Conservation (phyloP, 2,113 vertebrate species). For the Willisornis vidua region DNA sequence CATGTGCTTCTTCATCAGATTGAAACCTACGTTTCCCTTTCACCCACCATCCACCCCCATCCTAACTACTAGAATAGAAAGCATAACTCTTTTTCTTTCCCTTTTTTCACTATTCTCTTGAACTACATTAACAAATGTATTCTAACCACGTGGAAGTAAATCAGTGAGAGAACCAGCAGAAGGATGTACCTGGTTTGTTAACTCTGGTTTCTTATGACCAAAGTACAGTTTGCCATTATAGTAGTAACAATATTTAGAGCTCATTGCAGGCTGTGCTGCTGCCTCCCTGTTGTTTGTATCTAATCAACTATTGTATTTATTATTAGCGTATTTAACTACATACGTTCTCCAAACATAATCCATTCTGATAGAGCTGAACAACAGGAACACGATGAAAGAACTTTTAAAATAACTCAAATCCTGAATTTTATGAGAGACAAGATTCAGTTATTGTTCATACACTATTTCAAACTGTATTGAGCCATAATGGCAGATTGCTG, state of each 20-base stretch:
- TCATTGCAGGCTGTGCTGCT: not conserved
- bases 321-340: not conserved
- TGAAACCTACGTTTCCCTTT: not conserved
- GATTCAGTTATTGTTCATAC: not conserved
- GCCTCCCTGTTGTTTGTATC: not conserved
- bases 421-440: not conserved
- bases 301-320: not conserved
- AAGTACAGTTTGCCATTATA: not conserved
- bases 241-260: not conserved
- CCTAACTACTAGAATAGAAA: constrained; percentile 3
- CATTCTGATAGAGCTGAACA: not conserved
- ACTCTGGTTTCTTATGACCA: not conserved
- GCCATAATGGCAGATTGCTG: not conserved
- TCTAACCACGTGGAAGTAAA: not conserved
- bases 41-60: constrained; percentile 5
- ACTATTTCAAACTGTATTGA: not conserved
- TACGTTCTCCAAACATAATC: not conserved
- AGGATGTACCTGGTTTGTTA: not conserved
- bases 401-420: not conserved
- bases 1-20: not conserved
- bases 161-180: not conserved
- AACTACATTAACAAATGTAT: not conserved
- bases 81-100: not conserved
- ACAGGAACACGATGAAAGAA: not conserved
- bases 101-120: not conserved